These are phyloP conservation scores for Phyllostomus hastatus DNA, from an alignment of 2,113 vertebrate genomes.

Conservation along the genomic window DNA sequence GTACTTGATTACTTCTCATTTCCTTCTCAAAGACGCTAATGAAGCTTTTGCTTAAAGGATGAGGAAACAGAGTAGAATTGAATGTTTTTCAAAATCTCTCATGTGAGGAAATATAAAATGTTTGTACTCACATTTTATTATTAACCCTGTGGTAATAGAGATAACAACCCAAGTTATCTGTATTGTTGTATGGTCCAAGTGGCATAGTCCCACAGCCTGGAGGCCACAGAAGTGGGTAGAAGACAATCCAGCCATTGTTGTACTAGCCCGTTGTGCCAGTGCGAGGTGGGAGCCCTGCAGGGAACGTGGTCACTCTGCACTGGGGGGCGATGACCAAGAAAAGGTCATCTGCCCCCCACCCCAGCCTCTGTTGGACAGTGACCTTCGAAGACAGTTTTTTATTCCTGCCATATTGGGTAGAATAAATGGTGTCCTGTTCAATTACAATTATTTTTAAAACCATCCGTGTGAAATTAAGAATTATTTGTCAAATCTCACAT, in stretches of 20 bases:
- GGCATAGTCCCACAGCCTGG: neutral
- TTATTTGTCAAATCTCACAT: neutral
- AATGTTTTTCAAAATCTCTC: slow-evolving; percentile 54
- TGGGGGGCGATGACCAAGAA: neutral
- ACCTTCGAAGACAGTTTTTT: neutral
- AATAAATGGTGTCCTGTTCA: neutral
- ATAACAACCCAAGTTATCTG: neutral
- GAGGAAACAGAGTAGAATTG: neutral
- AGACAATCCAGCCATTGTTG: neutral
- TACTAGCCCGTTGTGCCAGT: neutral
- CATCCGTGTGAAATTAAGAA: neutral
- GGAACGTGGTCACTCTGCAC: neutral
- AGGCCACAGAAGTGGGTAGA: neutral
- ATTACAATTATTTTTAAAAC: neutral
- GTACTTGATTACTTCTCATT: slow-evolving; percentile 58
- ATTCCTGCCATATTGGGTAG: neutral
- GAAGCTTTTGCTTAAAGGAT: slow-evolving; percentile 48
- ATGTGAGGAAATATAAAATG: slow-evolving; percentile 6
- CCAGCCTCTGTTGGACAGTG: neutral
- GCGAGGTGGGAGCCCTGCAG: neutral
- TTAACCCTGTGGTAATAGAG: neutral
- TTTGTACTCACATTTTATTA: neutral
- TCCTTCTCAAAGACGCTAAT: slow-evolving; percentile 57
- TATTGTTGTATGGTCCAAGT: too few species aligned
- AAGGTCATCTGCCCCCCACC: neutral